Conservation (phyloP, 2,797 vertebrate genomes). For the Carcharodon carcharias region DNA sequence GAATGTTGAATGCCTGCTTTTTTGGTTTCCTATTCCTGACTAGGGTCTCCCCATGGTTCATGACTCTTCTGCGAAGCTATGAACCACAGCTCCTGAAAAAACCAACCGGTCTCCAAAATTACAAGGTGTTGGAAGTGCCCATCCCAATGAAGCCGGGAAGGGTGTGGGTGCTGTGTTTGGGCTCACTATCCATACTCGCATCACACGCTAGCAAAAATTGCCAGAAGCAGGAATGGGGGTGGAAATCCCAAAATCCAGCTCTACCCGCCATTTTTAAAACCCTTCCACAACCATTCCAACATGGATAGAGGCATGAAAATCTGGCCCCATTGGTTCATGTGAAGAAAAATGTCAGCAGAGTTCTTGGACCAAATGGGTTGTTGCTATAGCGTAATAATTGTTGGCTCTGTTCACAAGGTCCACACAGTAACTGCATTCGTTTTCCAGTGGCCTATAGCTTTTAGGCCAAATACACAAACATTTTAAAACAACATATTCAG, state of each 20-base stretch:
- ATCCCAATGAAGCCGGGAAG: too few species aligned
- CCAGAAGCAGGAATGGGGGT: too few species aligned
- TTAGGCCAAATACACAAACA: not conserved
- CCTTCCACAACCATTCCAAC: not conserved
- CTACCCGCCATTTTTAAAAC: too few species aligned
- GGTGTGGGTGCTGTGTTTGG: too few species aligned
- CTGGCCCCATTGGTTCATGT: not conserved
- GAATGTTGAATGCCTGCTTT: too few species aligned
- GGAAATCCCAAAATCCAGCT: not conserved
- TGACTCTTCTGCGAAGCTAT: too few species aligned
- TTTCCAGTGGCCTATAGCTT: not conserved
- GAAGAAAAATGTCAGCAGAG: not conserved
- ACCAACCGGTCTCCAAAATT: too few species aligned
- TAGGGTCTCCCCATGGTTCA: too few species aligned
- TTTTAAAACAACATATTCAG: not conserved
- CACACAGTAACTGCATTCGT: not conserved
- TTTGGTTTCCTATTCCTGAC: too few species aligned
- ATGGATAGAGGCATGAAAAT: not conserved
- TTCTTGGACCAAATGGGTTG: not conserved
- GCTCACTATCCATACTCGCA: not conserved
- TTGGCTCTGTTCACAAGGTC: not conserved
- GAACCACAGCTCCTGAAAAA: too few species aligned
- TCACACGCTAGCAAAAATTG: too few species aligned
- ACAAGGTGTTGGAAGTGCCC: too few species aligned
- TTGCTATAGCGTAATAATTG: not conserved